Evolutionary conservation across 2,888 invertebrate genomes (phyloP), one percentile per base, ranked within the genome.

Genomic region (Ditula angustiorana): DNA sequence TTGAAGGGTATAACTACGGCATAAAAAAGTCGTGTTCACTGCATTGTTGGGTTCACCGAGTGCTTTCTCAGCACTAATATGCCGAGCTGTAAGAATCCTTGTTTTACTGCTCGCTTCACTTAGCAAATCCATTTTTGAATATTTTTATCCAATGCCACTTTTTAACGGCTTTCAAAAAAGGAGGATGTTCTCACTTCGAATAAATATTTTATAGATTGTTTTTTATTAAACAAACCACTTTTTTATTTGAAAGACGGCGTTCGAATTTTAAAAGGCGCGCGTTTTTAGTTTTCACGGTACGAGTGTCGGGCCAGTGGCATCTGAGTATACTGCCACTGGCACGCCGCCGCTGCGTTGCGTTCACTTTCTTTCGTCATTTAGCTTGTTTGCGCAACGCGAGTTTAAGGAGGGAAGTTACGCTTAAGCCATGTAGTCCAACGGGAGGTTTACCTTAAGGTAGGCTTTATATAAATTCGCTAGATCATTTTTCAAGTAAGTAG

Each of bases 331-430:
- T 83, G 81, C 66, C 78, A 82, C 83, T 82, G 81, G 65, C 78
- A 69, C 67, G 73, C 72, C 71, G 65, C 66, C 66, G 71, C 67
- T 71, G 69, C 65, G 77, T 81, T 85, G 83, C 88, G 86, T 85
- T 90, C 90, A 90, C 91, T 91, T 91, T 91, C 91, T 91, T 91
- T 91, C 90, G 88, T 87, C 90, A 91, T 87, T 83, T 83, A 76
- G 73, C 66, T 68, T 72, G 78, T 73, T 84, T 87, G 83, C 88
- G 89, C 86, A 88, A 88, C 81, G 71, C 71, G 57, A 62, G 67
- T 61, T 64, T 55, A 44, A 37, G 63, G 72, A 76, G 76, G 78
- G 77, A 72, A 80, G 81, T 77, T 46, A 30, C 46, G 58, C 35
- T 37, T 46, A 47, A 28, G 33, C 44, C 58, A 63, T 58, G 57